phyloP scores from a whole-genome alignment of 2,797 vertebrate genomes.

The Onychomys leucogaster region DNA sequence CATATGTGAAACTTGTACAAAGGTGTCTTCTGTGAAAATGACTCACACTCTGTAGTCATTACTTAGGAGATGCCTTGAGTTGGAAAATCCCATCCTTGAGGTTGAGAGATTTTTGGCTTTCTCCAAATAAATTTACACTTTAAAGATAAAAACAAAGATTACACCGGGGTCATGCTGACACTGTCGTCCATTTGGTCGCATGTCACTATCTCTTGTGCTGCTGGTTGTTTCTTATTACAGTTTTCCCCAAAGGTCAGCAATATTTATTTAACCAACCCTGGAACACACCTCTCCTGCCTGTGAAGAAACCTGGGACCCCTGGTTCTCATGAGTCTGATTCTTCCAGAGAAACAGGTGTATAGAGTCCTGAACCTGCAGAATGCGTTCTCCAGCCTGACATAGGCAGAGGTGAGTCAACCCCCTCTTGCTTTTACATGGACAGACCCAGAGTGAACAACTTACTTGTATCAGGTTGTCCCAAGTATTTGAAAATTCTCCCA shows the following conservation, averaged over 20 bases:
- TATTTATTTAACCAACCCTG: neutral
- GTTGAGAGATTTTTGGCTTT: constrained; percentile 81
- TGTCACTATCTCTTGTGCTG: neutral
- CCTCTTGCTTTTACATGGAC: neutral
- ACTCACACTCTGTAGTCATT: constrained; percentile 87
- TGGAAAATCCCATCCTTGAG: constrained; percentile 85
- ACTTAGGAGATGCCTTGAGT: constrained; percentile 87
- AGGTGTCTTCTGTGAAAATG: constrained; percentile 88
- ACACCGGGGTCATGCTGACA: neutral
- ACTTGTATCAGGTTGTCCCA: neutral
- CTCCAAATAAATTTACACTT: constrained; percentile 88
- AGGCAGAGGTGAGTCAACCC: too few species aligned
- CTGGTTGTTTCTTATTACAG: neutral
- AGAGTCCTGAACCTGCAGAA: too few species aligned
- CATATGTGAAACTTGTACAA: constrained; percentile 88
- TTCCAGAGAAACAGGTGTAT: neutral
- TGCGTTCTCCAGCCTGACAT: neutral
- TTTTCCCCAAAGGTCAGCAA: neutral
- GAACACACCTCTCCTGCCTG: neutral
- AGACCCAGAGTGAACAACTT: neutral
- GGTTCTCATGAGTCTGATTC: neutral
- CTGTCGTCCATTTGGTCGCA: neutral
- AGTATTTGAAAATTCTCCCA: neutral
- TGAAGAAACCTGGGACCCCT: neutral
- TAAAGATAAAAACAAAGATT: neutral